Base-by-base conservation (phyloP, 2,113 vertebrate genomes). In the Corydoras sp. region DNA sequence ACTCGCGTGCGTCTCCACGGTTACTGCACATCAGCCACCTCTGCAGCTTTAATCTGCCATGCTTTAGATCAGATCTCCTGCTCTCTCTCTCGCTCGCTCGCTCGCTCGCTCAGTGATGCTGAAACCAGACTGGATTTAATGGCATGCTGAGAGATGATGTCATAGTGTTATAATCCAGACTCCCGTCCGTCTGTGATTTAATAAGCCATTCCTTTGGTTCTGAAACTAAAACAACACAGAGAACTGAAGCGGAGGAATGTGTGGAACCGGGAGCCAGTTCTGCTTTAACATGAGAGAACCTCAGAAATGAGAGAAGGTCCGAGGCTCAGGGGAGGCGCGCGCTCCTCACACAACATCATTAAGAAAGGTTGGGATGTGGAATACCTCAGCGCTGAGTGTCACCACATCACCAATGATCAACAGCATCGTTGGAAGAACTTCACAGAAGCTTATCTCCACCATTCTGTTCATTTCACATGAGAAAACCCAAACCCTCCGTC, bases 151-250 rank as follows among this genome's bases (percentile, higher is more conserved):
- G 63, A 58, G 5, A 15, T 88, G 88, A 90, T 77, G 85, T 85
- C 77, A 83, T 81, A 67, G 69, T 79, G 81, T 79, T 86, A 78
- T 80, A 69, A 76, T 81, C 82, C 82, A 50, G 80, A 76, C 80
- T 80, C 76, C 82, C 85, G 79, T 79, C 78, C 78, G 84, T 81
- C 82, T 78, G 75, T 74, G 81, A 85, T 85, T 83, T 77, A 78
- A 80, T 81, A 79, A 86, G 85, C 77, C 88, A 84, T 83, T 78
- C 84, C 72, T 86, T 75, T 78, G 83, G 48, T n/a, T 11, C 60
- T 48, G 48, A 72, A 80, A 58, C 59, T 69, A 67, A 79, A 74
- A 68, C 60, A 74, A 74, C 48, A 73, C 10, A 2, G 51, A 53
- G 64, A 63, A 12, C 60, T 60, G 24, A 56, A 35, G 74, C 24